Evolutionary conservation across 2,797 vertebrate species (phyloP).

Genomic region (Pangasius sanitwongsei): DNA sequence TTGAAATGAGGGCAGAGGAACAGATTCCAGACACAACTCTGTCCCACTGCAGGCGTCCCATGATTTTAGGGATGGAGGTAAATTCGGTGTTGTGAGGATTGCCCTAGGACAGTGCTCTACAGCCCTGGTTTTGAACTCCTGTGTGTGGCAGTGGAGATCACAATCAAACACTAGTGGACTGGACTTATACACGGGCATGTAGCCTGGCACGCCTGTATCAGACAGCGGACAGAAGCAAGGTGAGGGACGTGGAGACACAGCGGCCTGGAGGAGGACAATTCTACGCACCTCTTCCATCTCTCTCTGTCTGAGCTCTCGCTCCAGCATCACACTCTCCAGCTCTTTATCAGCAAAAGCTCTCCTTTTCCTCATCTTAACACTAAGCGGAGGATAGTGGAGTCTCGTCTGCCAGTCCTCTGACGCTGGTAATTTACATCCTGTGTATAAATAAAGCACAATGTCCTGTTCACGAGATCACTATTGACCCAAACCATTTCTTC

Average conservation of each 20-base stretch:
- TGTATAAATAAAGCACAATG: neutral
- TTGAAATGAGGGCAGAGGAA: constrained; percentile 30
- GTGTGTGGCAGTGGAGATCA: constrained; percentile 68
- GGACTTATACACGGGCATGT: constrained; percentile 65
- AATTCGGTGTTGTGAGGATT: constrained; percentile 26
- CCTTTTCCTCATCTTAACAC: constrained; percentile 75
- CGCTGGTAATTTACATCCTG: constrained; percentile 65
- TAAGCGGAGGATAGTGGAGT: constrained; percentile 64
- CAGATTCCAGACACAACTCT: constrained; percentile 48
- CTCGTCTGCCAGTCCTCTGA: constrained; percentile 68
- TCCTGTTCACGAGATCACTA: neutral
- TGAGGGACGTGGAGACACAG: constrained; percentile 55
- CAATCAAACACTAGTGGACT: constrained; percentile 61
- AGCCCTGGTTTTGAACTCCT: constrained; percentile 59
- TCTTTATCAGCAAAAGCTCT: constrained; percentile 78
- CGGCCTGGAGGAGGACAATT: constrained; percentile 61
- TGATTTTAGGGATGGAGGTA: constrained; percentile 40
- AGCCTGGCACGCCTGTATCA: constrained; percentile 61
- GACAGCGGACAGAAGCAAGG: constrained; percentile 66
- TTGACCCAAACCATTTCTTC: neutral
- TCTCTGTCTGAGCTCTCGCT: constrained; percentile 72
- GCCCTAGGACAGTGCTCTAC: constrained; percentile 49
- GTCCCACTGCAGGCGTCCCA: constrained; percentile 56
- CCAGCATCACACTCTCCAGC: constrained; percentile 77
- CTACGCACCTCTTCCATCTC: constrained; percentile 66